These are phyloP conservation scores for Phylloscopus collybita DNA, from an alignment of 2,797 vertebrate species.

Conservation along the genomic window DNA sequence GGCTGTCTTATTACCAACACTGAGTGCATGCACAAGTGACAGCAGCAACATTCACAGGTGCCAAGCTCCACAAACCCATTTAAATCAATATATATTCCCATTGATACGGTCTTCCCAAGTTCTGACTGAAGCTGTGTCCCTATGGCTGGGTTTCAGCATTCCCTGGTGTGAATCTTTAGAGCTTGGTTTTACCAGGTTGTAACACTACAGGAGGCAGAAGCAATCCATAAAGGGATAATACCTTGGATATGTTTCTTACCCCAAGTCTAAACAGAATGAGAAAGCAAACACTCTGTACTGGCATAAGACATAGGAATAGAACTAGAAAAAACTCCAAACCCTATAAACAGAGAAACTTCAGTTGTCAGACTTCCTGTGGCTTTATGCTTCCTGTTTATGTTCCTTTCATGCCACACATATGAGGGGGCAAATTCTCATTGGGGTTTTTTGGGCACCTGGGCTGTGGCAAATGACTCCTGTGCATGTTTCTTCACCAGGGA, in stretches of 20 bases:
- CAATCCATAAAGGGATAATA: neutral
- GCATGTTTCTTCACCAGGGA: rapidly evolving
- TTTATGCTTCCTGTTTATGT: slow-evolving; percentile 60
- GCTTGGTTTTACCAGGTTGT: neutral
- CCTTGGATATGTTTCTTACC: neutral
- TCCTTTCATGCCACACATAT: neutral
- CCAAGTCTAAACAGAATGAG: neutral
- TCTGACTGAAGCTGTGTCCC: neutral
- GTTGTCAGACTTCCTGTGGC: slow-evolving; percentile 43
- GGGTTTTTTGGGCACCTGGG: neutral
- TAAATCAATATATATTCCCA: neutral
- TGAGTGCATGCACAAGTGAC: neutral
- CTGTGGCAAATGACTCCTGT: neutral
- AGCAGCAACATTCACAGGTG: neutral
- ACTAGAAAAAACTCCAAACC: neutral
- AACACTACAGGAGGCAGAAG: neutral
- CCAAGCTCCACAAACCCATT: neutral
- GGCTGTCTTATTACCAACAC: neutral
- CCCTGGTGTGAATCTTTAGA: neutral
- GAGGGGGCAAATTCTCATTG: neutral
- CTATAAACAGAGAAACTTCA: slow-evolving; percentile 18
- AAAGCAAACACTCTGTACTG: neutral
- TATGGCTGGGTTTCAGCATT: neutral
- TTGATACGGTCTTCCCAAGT: rapidly evolving
- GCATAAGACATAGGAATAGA: neutral